Base-by-base conservation (phyloP, 2,888 invertebrate species). In the Mesodorylaimus sp. region DNA sequence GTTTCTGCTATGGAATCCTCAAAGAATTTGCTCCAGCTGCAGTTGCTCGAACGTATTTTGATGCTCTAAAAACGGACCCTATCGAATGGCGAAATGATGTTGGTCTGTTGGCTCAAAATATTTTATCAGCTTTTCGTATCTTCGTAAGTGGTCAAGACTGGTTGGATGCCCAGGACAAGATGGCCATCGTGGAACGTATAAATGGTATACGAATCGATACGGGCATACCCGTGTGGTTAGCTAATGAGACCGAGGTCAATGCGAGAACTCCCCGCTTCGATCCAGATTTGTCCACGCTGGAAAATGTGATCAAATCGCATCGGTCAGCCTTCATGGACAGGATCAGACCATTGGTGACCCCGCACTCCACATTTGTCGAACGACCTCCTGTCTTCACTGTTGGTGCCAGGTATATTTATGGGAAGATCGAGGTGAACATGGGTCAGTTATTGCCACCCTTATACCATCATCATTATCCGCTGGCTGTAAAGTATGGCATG, bases 371-470 rank as follows among this genome's bases (percentile, higher is more conserved):
- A n/a, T 26, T 43, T 7, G 26, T 26, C 24, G 44, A 43, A 13
- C 27, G 13, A 27, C 44, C 44, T 7, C 44, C 44, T 5, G 27
- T 26, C 19, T 43, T 43, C 19, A 26, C 27, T 25, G 21, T 43
- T 10, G 5, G 27, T 3, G 44, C 44, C 27, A 26, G 27, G 24
- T 43, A 43, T 26, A 26, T 25, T 25, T 27, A 21, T 3, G 7
- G 24, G 44, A 24, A 19, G 27, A 21, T 43, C 27, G 26, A 26
- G 10, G 13, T 43, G 19, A 13, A 26, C 13, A 26, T 43, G 44
- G 44, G 44, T 10, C 24, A 26, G 13, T 7, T 43, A n/a, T 43
- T 43, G 44, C 44, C 44, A 21, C 44, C 44, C 7, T 26, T 43
- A 5, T 43, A 43, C 27, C 27, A 25, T 7, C 24, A 43, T 26